Evolutionary conservation across 2,113 vertebrate genomes (phyloP).

Genomic region (Butastur rufipennis): DNA sequence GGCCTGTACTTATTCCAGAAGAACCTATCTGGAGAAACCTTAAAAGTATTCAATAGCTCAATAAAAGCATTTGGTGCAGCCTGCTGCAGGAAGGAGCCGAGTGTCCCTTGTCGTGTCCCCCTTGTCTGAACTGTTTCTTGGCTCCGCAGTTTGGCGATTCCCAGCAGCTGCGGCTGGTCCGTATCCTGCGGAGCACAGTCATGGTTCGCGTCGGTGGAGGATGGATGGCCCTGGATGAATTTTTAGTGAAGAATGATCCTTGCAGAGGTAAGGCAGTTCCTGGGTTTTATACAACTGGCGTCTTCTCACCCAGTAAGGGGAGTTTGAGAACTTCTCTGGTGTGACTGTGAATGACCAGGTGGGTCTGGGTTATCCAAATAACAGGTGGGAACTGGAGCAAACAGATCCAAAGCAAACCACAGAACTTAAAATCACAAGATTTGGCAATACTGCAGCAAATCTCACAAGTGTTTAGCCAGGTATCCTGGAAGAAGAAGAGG

Average conservation of each 20-base stretch:
- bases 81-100: not conserved
- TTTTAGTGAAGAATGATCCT: constrained; percentile 96
- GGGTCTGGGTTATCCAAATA: not conserved
- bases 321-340: not conserved
- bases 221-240: constrained; percentile 99
- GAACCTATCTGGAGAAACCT: not conserved
- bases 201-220: constrained; percentile 98
- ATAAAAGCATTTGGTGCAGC: constrained; percentile 33
- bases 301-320: accelerated
- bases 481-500: not conserved
- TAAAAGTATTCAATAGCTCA: accelerated
- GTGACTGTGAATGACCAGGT: not conserved
- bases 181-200: constrained; percentile 95
- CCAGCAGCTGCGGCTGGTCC: constrained; percentile 97
- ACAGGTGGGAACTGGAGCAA: not conserved
- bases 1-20: accelerated
- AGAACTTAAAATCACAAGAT: not conserved
- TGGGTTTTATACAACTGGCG: accelerated
- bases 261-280: constrained; percentile 87
- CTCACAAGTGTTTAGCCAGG: not conserved
- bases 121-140: constrained; percentile 23
- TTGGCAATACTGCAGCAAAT: not conserved
- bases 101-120: not conserved
- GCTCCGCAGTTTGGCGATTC: constrained; percentile 92
- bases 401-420: not conserved